Evolutionary conservation across 2,888 invertebrate species (phyloP), one percentile per base, ranked within the genome.

Genomic region (Anodontia alba): DNA sequence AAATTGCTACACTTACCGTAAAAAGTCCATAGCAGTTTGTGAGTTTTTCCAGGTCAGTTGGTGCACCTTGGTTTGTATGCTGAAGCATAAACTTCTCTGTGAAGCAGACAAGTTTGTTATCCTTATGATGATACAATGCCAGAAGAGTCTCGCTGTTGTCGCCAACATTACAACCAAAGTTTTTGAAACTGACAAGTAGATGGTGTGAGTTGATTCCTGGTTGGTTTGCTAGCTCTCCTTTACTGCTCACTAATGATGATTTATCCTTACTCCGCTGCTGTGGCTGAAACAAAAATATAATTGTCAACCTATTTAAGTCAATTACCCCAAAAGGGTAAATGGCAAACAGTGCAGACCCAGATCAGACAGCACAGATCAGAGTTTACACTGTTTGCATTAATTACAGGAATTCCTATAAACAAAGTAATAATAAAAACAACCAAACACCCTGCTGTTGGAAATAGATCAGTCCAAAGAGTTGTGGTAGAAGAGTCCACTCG

Each of bases 21-120:
- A 98, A 98, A 78, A 98, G 96, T 31, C 98, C 98, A 93, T 97
- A 97, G 94, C 97, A 97, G 91, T 97, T 97, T 94, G 97, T 97
- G 89, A 98, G 95, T 92, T 97, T 97, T 91, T 98, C 98, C 84
- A 97, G 96, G 94, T 98, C 97, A 94, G 97, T 97, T 23, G 98
- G 97, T 95, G 98, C 97, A 20, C 98, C 98, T 91, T 98, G 97
- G 94, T 97, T 97, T 87, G 97, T 97, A 94, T 98, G 97, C 94
- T 96, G 96, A 90, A 98, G 97, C 92, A 98, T 96, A 95, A 98
- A 98, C 85, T 98, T 95, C 95, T 98, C 98, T 76, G 95, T 98
- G 81, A 98, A 46, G 70, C 83, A 83, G 38, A 54, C 95, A 87
- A 97, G 97, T 90, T 96, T 97, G 90, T 96, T 96, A 91, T 96